Conservation (phyloP, 2,888 invertebrate genomes). For the Adelphocoris suturalis region DNA sequence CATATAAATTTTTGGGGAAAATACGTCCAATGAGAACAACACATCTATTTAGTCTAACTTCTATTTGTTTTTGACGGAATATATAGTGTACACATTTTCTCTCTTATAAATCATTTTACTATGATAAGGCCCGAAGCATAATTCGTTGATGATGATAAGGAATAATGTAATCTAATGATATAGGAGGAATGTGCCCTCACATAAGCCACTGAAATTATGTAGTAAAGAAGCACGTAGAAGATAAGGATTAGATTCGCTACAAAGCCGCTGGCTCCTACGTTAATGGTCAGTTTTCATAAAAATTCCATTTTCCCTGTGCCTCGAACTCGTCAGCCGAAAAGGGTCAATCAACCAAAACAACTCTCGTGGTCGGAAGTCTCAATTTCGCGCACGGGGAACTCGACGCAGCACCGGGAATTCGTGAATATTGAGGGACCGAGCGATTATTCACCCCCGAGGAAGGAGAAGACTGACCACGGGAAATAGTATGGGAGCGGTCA, state of each 20-base stretch:
- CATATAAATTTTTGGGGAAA: too few species aligned
- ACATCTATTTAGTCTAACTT: too few species aligned
- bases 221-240: neutral
- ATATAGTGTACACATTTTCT: too few species aligned
- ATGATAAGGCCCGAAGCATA: too few species aligned
- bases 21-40: too few species aligned
- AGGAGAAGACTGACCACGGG: neutral
- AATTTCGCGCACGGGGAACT: conserved; percentile 38
- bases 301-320: neutral
- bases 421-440: conserved; percentile 5
- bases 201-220: neutral
- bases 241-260: neutral
- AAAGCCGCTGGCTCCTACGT: neutral
- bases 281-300: neutral
- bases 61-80: too few species aligned
- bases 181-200: too few species aligned
- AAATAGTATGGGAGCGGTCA: conserved; percentile 18
- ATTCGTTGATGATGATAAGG: too few species aligned
- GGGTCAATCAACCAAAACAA: conserved; percentile 13
- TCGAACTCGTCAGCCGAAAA: neutral
- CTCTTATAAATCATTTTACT: too few species aligned
- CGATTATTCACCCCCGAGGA: conserved; percentile 25
- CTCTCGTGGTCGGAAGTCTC: conserved; percentile 14
- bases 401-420: neutral
- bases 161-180: too few species aligned